Percentiles rank a stretch among this genome's conserved stretches.
phyloP scores from a whole-genome alignment of 2,113 vertebrate species.

The Aldabrachelys gigantea region DNA sequence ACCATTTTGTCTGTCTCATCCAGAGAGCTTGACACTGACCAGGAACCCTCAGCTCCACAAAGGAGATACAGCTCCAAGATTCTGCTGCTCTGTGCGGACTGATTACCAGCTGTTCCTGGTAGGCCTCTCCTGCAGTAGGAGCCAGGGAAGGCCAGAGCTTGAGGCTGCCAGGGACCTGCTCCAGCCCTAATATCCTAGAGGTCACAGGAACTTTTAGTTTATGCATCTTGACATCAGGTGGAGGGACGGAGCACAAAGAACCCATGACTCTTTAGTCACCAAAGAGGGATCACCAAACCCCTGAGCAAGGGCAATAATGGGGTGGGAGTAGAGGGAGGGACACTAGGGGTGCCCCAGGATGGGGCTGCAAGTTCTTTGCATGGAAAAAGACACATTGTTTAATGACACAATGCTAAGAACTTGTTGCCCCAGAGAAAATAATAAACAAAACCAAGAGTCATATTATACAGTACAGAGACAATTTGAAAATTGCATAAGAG shows the following conservation, averaged over 20 bases:
- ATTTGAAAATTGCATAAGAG: neutral
- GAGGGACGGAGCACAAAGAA: neutral
- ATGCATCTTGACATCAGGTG: neutral
- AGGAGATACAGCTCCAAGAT: neutral
- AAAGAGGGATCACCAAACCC: neutral
- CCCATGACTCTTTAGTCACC: neutral
- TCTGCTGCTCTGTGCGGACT: neutral
- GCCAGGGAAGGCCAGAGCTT: neutral
- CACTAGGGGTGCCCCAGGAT: neutral
- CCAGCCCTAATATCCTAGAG: neutral
- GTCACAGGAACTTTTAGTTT: neutral
- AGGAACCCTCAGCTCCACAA: neutral
- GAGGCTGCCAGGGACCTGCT: neutral
- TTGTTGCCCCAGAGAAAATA: neutral
- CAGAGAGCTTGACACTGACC: neutral
- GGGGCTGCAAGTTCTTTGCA: neutral
- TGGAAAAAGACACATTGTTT: neutral
- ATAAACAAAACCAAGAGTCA: neutral
- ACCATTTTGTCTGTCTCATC: neutral
- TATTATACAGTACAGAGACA: neutral
- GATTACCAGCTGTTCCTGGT: neutral
- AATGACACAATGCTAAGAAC: neutral
- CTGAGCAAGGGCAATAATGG: neutral
- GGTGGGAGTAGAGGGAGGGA: neutral
- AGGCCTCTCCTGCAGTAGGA: neutral